Conservation (phyloP, 2,888 invertebrate genomes). For the Andricus quercusramuli region DNA sequence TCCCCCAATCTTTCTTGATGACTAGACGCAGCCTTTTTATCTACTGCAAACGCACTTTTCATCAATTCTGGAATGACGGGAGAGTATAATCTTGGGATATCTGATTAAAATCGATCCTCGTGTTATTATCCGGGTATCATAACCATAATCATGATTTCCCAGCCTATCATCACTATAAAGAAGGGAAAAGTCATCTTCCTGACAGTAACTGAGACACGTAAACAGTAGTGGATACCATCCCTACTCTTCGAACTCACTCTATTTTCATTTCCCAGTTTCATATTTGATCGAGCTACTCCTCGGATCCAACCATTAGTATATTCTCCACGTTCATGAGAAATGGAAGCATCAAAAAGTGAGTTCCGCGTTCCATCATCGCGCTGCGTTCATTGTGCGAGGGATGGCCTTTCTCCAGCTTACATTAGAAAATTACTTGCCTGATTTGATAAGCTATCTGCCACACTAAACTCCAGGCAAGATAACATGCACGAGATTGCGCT, state of each 20-base stretch:
- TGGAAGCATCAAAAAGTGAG: constrained; percentile 36
- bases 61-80: too few species aligned
- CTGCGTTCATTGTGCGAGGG: constrained; percentile 17
- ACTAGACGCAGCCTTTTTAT: too few species aligned
- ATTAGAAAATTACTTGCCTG: not conserved
- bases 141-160: too few species aligned
- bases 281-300: constrained; percentile 29
- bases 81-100: not conserved
- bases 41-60: too few species aligned
- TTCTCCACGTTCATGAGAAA: constrained; percentile 21
- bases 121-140: not conserved
- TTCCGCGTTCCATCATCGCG: not conserved
- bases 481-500: not conserved
- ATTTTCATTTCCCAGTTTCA: constrained; percentile 32
- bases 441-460: constrained; percentile 12
- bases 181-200: constrained; percentile 7
- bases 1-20: too few species aligned
- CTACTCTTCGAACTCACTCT: not conserved
- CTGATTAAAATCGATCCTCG: not conserved
- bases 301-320: constrained; percentile 23
- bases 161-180: not conserved
- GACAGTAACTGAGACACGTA: constrained; percentile 18
- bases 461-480: constrained; percentile 9
- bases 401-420: not conserved
- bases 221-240: constrained; percentile 8